Percentiles rank a stretch among this genome's conserved stretches.
Evolutionary conservation across 2,113 vertebrate species (phyloP).

Genomic region (Hippocampus comes): DNA sequence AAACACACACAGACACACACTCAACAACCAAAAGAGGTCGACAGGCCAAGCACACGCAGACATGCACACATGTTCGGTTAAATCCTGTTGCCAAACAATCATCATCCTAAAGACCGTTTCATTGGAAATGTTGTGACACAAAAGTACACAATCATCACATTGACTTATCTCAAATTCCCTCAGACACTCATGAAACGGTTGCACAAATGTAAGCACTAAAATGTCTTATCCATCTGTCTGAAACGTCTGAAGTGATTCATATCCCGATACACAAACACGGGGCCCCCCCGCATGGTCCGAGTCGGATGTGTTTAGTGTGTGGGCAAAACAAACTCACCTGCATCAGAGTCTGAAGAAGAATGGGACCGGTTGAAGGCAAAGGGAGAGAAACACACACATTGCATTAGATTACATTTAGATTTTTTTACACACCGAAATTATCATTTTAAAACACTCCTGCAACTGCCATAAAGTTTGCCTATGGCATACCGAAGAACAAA

Average conservation of each 20-base stretch:
- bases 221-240: background rate
- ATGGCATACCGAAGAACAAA: background rate
- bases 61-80: constrained; percentile 1
- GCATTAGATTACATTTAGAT: background rate
- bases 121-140: background rate
- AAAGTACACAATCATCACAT: background rate
- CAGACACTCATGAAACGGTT: background rate
- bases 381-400: constrained; percentile 8
- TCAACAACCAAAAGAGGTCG: background rate
- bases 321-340: constrained; percentile 61
- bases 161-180: background rate
- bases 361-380: background rate
- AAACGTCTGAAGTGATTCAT: background rate
- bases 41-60: constrained; percentile 9
- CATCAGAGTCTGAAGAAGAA: constrained; percentile 68
- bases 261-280: background rate
- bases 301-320: background rate
- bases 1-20: background rate
- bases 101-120: background rate
- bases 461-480: background rate
- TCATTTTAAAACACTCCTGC: background rate
- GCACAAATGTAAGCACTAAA: background rate
- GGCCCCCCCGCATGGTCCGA: background rate
- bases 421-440: background rate
- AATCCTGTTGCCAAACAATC: background rate